Conservation (phyloP, 1,140 invertebrate species). For the Heterodera schachtii region DNA sequence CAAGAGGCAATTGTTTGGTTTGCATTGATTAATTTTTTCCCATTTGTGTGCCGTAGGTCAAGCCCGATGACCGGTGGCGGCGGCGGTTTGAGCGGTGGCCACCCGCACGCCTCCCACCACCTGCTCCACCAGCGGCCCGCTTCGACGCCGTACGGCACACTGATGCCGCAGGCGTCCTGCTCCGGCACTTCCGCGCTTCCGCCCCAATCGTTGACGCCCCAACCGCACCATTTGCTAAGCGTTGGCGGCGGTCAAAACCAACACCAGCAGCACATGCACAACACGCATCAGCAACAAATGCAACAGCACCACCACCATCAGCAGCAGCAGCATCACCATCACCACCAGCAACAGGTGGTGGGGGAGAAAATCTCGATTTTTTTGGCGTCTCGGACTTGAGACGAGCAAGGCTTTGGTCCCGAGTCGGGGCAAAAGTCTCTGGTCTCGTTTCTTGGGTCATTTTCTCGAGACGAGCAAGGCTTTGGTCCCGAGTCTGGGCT, state of each 20-base stretch:
- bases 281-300: conserved; percentile 2
- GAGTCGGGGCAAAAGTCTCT: too few relatives aligned
- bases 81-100: background rate
- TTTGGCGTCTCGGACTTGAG: too few relatives aligned
- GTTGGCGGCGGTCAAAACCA: background rate
- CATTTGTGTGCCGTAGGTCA: background rate
- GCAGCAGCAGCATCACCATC: background rate
- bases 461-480: too few relatives aligned
- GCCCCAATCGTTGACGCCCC: conserved; percentile 53
- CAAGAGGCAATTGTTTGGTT: background rate
- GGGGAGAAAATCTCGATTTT: too few relatives aligned
- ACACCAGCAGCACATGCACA: conserved; percentile 36
- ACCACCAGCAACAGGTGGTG: too few relatives aligned
- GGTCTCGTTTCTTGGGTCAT: too few relatives aligned
- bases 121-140: conserved; percentile 47
- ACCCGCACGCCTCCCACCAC: conserved; percentile 20
- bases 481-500: too few relatives aligned
- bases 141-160: conserved; percentile 49
- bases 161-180: conserved; percentile 43
- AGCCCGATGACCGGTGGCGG: conserved; percentile 20
- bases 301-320: conserved; percentile 21
- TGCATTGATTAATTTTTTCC: background rate
- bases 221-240: conserved; percentile 37
- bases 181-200: conserved; percentile 40
- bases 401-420: too few relatives aligned